Evolutionary conservation across 2,888 invertebrate species (phyloP).

Genomic region (Pocota personata): DNA sequence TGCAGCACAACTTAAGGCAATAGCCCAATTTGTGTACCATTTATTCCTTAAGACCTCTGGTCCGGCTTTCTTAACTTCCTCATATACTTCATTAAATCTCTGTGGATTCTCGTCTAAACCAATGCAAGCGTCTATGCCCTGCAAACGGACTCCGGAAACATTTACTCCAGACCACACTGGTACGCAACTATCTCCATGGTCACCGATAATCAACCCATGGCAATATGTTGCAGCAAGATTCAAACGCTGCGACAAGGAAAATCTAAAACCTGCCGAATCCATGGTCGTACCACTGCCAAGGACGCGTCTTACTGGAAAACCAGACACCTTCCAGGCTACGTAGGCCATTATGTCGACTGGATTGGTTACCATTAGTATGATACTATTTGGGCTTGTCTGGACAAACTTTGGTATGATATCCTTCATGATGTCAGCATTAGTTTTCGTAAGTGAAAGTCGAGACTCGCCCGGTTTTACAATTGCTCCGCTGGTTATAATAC

Average conservation of each 20-base stretch:
- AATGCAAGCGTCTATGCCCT: conserved; percentile 86
- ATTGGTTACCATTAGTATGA: conserved; percentile 91
- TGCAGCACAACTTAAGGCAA: neutral
- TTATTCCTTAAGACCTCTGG: neutral
- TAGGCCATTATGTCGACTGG: conserved; percentile 94
- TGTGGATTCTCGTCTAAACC: conserved; percentile 86
- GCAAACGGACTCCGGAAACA: conserved; percentile 84
- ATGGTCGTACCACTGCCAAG: conserved; percentile 94
- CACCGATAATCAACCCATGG: conserved; percentile 94
- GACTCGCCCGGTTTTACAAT: conserved; percentile 92
- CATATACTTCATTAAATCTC: neutral
- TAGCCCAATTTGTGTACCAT: neutral
- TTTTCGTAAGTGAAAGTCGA: conserved; percentile 90
- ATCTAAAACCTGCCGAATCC: conserved; percentile 92
- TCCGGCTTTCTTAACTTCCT: neutral
- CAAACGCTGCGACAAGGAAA: conserved; percentile 88
- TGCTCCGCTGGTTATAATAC: conserved; percentile 92
- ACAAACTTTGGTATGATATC: conserved; percentile 87
- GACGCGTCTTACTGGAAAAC: conserved; percentile 90
- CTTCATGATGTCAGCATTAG: conserved; percentile 91
- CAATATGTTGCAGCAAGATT: conserved; percentile 90
- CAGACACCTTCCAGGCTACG: conserved; percentile 94
- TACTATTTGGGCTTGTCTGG: conserved; percentile 89
- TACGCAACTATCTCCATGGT: conserved; percentile 89
- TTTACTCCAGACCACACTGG: conserved; percentile 94